phyloP scores from a whole-genome alignment of 2,888 invertebrate genomes.

The Brachyopa scutellaris region DNA sequence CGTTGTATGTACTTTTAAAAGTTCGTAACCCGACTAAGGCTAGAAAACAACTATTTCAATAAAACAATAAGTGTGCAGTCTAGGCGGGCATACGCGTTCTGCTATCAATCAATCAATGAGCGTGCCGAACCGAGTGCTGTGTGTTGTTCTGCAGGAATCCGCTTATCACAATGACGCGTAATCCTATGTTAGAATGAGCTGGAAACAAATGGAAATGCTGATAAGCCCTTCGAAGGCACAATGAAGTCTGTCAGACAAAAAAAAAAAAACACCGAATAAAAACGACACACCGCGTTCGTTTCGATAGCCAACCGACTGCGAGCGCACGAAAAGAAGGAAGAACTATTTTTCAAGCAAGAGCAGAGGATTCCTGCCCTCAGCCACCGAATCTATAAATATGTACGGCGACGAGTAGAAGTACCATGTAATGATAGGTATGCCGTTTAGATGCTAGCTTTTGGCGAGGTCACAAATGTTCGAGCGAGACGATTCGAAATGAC shows the following conservation, averaged over 20 bases:
- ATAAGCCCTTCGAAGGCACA: conserved; percentile 36
- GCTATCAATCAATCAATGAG: not conserved
- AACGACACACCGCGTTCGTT: conserved; percentile 55
- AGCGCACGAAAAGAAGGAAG: conserved; percentile 63
- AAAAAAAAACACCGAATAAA: not conserved
- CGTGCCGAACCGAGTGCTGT: too few species aligned
- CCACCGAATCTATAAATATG: conserved; percentile 48
- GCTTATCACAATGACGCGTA: not conserved
- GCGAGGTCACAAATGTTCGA: conserved; percentile 62
- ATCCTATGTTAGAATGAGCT: not conserved
- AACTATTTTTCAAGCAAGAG: conserved; percentile 61
- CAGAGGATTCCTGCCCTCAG: conserved; percentile 60
- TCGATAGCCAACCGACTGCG: conserved; percentile 66
- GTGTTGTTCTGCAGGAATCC: too few species aligned
- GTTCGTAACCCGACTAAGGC: conserved; percentile 51
- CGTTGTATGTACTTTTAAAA: conserved; percentile 40
- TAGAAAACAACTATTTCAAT: conserved; percentile 51
- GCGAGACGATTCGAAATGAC: conserved; percentile 23
- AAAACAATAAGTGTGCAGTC: too few species aligned
- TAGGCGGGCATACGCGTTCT: not conserved
- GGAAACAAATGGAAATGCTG: conserved; percentile 10
- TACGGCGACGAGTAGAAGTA: conserved; percentile 24
- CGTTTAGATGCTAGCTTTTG: conserved; percentile 49
- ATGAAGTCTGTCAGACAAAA: not conserved
- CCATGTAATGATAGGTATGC: conserved; percentile 34